phyloP scores from a whole-genome alignment of 2,888 invertebrate species.

The Dasysyrphus tricinctus region DNA sequence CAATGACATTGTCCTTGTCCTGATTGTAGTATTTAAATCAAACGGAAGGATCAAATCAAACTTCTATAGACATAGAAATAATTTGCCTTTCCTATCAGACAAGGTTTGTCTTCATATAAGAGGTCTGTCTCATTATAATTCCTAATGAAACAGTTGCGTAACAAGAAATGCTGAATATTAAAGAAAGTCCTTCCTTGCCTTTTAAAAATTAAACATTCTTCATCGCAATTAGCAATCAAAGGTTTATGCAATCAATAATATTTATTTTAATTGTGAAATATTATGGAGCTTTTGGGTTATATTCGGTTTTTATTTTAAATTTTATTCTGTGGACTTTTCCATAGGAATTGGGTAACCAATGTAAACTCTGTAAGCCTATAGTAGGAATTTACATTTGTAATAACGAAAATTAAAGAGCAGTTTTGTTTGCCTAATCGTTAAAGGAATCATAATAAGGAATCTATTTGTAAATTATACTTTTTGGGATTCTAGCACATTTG shows the following conservation, averaged over 20 bases:
- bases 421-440: too few species aligned
- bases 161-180: not conserved
- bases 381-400: too few species aligned
- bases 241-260: constrained; percentile 10
- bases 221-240: constrained; percentile 11
- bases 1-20: not conserved
- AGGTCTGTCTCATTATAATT: constrained; percentile 26
- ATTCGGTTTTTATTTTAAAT: not conserved
- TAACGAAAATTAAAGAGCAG: too few species aligned
- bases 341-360: not conserved
- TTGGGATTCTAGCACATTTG: too few species aligned
- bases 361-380: too few species aligned
- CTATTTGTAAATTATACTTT: too few species aligned
- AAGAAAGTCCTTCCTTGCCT: not conserved
- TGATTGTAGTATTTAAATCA: not conserved
- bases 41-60: constrained; percentile 23
- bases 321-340: not conserved
- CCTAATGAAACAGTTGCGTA: not conserved
- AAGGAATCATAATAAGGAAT: too few species aligned
- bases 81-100: not conserved
- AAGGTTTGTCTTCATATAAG: constrained; percentile 1
- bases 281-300: not conserved
- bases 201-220: not conserved
- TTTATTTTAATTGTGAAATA: not conserved
- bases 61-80: constrained; percentile 20